Base-by-base conservation (phyloP, 2,888 invertebrate species). In the Opisthograptis luteolata region DNA sequence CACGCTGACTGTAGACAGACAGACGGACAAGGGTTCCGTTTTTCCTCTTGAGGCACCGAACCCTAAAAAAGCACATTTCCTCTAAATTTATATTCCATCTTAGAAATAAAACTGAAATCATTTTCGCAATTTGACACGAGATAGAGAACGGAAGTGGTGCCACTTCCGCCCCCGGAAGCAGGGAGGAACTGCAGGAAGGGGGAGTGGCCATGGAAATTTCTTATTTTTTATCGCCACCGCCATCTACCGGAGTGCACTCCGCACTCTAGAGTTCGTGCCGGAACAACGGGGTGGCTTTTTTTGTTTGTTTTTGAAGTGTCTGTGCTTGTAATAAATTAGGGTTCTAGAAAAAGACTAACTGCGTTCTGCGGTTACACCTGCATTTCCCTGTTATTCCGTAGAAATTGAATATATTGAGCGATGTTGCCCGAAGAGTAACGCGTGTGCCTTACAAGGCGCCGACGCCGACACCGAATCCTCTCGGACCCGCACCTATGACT, bases 101-200 rank as follows among this genome's bases (percentile, higher is more conserved):
- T 15, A 13, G 14, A 30, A 30, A 30, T 12, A 13, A 7, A 14
- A 1, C 7, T 22, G 7, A 1, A 12, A 28, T 19, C 7, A 20
- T 36, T 35, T 36, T 32, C 20, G 14, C 32, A 49, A 49, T 49
- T 49, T 49, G 42, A 49, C 49, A 43, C 12, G 19, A 49, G 49
- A 49, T 49, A 49, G 49, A 37, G 42, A 31, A 27, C 42, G 49
- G 49, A 49, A 49, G 30, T 25, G 32, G 32, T 0, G 17, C 15
- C 17, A 32, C 43, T 43, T 37, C 49, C 43, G 41, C n/a, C 27
- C 9, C 17, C 49, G 49, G 49, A 49, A 49, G 43, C 13, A 10
- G 17, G 8, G 22, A 6, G 10, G 19, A 2, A 3, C 8, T 7
- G 19, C 13, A 25, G 20, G 39, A 6, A 1, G 30, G 12, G 24